A percentile compares a stretch with the other conserved stretches of the same genome.
phyloP scores from a whole-genome alignment of 2,113 vertebrate species.

The Paramormyrops kingsleyae region DNA sequence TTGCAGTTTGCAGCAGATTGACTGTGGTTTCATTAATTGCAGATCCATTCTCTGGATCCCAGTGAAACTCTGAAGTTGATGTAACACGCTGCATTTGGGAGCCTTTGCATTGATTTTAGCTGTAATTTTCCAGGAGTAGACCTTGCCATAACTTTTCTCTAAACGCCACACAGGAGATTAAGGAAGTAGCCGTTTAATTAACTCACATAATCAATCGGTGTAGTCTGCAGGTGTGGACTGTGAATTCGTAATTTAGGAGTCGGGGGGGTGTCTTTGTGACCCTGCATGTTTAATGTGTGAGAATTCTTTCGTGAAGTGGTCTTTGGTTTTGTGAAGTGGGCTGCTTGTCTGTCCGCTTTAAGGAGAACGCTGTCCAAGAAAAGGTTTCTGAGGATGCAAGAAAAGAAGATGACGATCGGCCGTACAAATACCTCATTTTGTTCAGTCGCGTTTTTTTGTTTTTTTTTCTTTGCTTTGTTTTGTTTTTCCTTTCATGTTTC shows the following conservation, averaged over 20 bases:
- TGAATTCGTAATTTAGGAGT: slow-evolving; percentile 14
- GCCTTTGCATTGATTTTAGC: slow-evolving; percentile 40
- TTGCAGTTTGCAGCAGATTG: not conserved
- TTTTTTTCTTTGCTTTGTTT: not conserved
- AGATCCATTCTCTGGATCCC: slow-evolving; percentile 41
- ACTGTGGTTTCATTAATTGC: slow-evolving; percentile 45
- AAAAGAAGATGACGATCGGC: too few species aligned
- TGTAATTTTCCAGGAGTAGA: slow-evolving; percentile 38
- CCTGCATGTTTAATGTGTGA: slow-evolving; percentile 1
- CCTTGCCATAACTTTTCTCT: slow-evolving; percentile 43
- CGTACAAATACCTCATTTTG: not conserved
- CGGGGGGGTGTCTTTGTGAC: not conserved
- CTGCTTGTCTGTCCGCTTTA: not conserved
- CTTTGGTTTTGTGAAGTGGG: not conserved
- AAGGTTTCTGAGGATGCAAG: not conserved
- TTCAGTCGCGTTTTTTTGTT: not conserved
- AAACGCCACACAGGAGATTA: slow-evolving; percentile 26
- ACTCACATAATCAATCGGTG: slow-evolving; percentile 46
- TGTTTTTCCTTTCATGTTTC: not conserved
- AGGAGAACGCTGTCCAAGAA: too few species aligned
- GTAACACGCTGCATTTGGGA: slow-evolving; percentile 29
- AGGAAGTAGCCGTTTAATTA: slow-evolving; percentile 45
- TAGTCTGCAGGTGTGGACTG: slow-evolving; percentile 21
- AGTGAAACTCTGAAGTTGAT: slow-evolving; percentile 28
- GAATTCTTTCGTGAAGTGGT: not conserved